A percentile compares a stretch with the other conserved stretches of the same genome.
Evolutionary conservation across 2,888 invertebrate species (phyloP).

Genomic region (Pheosia gnoma): DNA sequence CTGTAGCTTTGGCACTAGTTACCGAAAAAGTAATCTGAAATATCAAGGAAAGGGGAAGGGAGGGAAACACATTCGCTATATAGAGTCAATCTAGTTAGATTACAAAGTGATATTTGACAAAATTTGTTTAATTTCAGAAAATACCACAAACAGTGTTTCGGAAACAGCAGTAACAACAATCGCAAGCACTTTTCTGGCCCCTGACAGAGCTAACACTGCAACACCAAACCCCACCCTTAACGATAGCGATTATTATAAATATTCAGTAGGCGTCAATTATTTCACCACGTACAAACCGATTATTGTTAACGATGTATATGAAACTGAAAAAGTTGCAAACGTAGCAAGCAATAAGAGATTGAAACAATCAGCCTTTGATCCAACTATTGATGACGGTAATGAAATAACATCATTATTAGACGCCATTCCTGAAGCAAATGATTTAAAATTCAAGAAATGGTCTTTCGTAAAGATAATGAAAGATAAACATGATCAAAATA

Average conservation of each 20-base stretch:
- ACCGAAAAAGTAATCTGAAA: too few species aligned
- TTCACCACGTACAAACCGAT: neutral
- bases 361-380: neutral
- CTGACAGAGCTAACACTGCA: slow-evolving; percentile 3
- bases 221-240: slow-evolving; percentile 6
- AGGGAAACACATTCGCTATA: too few species aligned
- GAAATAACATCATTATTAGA: slow-evolving; percentile 10
- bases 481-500: slow-evolving; percentile 13
- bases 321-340: slow-evolving; percentile 20
- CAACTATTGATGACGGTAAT: neutral
- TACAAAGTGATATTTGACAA: neutral
- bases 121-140: neutral
- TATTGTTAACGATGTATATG: neutral
- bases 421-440: slow-evolving; percentile 18
- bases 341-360: slow-evolving; percentile 3
- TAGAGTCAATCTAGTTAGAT: too few species aligned
- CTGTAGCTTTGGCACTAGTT: too few species aligned
- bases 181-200: neutral
- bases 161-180: slow-evolving; percentile 4
- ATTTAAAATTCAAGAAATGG: slow-evolving; percentile 41
- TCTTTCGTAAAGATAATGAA: slow-evolving; percentile 28
- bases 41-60: too few species aligned
- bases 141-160: neutral
- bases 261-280: slow-evolving; percentile 11
- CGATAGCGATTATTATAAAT: slow-evolving; percentile 28